Conservation (phyloP, 2,113 vertebrate genomes). For the Seriola dumerili region DNA sequence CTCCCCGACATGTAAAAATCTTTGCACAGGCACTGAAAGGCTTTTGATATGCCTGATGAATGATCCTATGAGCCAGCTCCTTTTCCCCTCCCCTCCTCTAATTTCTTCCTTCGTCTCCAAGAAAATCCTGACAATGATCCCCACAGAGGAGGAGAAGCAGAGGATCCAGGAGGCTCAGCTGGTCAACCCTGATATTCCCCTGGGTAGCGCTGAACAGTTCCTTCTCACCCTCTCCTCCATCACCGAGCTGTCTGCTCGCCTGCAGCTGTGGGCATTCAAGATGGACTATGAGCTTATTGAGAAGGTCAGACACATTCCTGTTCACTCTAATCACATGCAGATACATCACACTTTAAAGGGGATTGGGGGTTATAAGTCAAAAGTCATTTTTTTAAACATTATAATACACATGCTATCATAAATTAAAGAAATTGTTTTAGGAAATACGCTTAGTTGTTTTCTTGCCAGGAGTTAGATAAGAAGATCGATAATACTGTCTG, state of each 20-base stretch:
- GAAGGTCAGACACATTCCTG: conserved; percentile 87
- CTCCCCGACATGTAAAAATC: background rate
- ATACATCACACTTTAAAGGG: background rate
- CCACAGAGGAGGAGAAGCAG: conserved; percentile 96
- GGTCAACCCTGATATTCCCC: conserved; percentile 91
- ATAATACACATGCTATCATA: background rate
- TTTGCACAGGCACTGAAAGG: conserved; percentile 4
- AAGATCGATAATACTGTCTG: background rate
- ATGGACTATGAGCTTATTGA: conserved; percentile 97
- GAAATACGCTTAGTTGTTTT: background rate
- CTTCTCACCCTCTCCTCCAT: conserved; percentile 97
- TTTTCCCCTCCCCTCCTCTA: conserved; percentile 13
- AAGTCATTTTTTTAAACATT: background rate
- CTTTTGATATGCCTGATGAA: conserved; percentile 41
- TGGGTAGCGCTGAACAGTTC: conserved; percentile 97
- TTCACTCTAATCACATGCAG: conserved; percentile 27
- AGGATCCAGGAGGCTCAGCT: conserved; percentile 98
- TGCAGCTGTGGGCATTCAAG: conserved; percentile 99
- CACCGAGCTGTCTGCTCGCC: conserved; percentile 93
- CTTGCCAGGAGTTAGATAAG: background rate
- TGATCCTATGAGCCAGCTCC: conserved; percentile 5
- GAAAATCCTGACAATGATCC: conserved; percentile 99
- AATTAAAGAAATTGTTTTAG: background rate
- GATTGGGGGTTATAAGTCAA: background rate
- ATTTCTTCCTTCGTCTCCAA: conserved; percentile 63